phyloP scores from a whole-genome alignment of 1,140 invertebrate genomes.

The Megathymus violae region DNA sequence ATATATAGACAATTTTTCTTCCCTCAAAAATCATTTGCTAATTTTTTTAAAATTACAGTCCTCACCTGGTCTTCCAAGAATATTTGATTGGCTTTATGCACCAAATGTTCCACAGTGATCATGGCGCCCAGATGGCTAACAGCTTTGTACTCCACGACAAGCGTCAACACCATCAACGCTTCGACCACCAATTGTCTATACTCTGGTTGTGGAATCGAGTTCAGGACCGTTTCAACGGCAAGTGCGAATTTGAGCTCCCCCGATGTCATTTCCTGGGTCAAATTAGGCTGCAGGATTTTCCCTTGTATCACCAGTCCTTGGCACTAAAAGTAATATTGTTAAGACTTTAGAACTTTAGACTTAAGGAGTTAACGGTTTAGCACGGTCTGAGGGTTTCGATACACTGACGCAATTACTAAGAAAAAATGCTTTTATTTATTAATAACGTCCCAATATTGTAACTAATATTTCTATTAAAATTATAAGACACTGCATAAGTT shows the following conservation, averaged over 20 bases:
- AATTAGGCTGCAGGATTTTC: conserved; percentile 93
- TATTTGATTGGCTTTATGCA: conserved; percentile 96
- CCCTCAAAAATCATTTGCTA: no score
- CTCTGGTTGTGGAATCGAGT: conserved; percentile 98
- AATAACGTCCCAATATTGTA: no score
- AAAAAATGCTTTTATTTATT: no score
- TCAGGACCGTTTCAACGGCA: conserved; percentile 98
- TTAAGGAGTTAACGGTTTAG: no score
- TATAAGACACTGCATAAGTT: no score
- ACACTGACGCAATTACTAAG: no score
- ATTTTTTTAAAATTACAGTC: no score
- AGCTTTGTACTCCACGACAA: conserved; percentile 95
- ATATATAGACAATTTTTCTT: no score
- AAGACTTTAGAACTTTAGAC: no score
- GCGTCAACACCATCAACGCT: conserved; percentile 97
- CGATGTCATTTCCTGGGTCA: conserved; percentile 99
- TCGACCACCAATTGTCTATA: conserved; percentile 99
- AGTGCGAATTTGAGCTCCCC: conserved; percentile 99
- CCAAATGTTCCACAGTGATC: conserved; percentile 96
- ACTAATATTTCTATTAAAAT: no score
- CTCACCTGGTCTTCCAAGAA: conserved; percentile 98
- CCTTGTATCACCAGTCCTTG: conserved; percentile 96
- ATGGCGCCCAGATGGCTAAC: conserved; percentile 89
- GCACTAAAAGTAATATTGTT: conserved; percentile 89
- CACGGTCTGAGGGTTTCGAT: no score